A percentile compares a stretch with the other conserved stretches of the same genome.
phyloP scores from a whole-genome alignment of 2,113 vertebrate species.

The Ageneiosus marmoratus region DNA sequence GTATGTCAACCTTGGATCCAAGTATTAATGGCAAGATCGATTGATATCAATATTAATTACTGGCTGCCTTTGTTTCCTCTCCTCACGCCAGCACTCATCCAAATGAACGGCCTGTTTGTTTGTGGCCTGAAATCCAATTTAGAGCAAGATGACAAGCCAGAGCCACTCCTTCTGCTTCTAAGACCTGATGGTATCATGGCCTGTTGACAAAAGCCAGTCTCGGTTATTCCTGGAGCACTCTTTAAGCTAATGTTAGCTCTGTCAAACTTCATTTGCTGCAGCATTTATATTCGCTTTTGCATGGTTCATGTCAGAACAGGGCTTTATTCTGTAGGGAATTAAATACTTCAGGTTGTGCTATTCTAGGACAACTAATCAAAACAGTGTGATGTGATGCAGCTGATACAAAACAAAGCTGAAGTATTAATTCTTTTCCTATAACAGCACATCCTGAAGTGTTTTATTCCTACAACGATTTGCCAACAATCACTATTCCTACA shows the following conservation, averaged over 20 bases:
- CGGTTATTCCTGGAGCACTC: constrained; percentile 33
- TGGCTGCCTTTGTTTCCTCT: constrained; percentile 27
- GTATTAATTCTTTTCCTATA: background rate
- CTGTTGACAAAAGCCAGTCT: constrained; percentile 46
- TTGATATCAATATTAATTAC: constrained; percentile 37
- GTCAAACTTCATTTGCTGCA: background rate
- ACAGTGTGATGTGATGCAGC: background rate
- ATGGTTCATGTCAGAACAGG: background rate
- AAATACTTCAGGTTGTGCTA: background rate
- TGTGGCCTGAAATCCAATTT: constrained; percentile 48
- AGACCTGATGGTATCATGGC: constrained; percentile 34
- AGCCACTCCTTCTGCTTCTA: constrained; percentile 13
- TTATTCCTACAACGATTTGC: background rate
- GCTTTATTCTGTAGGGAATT: background rate
- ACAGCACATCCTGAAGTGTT: background rate
- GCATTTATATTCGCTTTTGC: background rate
- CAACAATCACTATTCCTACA: background rate
- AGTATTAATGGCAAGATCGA: constrained; percentile 15
- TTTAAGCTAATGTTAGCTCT: constrained; percentile 18
- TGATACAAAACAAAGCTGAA: background rate
- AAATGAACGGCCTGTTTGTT: constrained; percentile 33
- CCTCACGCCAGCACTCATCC: constrained; percentile 1
- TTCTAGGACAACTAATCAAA: background rate
- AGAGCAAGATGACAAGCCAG: constrained; percentile 34
- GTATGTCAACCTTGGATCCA: background rate